Evolutionary conservation across 1,140 invertebrate species (phyloP), one percentile per base, ranked within the genome.

Genomic region (Ceratosolen fusciceps): DNA sequence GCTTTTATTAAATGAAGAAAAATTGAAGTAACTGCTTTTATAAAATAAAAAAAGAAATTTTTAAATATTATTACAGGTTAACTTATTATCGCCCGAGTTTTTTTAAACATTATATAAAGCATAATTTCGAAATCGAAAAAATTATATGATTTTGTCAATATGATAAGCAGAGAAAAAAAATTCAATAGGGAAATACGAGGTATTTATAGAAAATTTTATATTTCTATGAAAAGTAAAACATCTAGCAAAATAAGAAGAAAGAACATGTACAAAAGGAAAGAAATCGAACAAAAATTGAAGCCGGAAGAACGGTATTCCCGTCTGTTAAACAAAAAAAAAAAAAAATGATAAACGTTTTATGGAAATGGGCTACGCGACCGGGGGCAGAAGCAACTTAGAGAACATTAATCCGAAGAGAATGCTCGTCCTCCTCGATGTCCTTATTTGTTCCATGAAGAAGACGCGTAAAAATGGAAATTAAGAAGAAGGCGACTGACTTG

Each of bases 401-500:
- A 62, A 74, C 77, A 74, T 79, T 79, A 79, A 74, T 79, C 77
- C 49, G 49, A 29, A n/a, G 26, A 26, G 54, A 58, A 54, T 71
- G 54, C 58, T 68, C 71, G 34, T 58, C 58, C 43, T 26, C 56
- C 56, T 39, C 39, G 24, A 52, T n/a, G 65, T 19, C 3, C 49
- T 43, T 39, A 24, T 43, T n/a, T 39, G 43, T 37, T 72, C 43
- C 58, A 79, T 65, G 19, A 43, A 39, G 34, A 65, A 65, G 56
- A 70, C 77, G 60, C 58, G 72, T 43, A 72, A 74, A 68, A 79
- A 79, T 79, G 72, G 49, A 79, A 79, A 68, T 68, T 60, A 34
- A 72, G 56, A 67, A 80, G 70, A 62, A 67, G 26, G 31, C 70
- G 31, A 52, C 29, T 37, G 26, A 21, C 47, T 54, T 72, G 49